These are phyloP conservation scores for Metallyticus violacea DNA, from an alignment of 2,888 invertebrate species.

Conservation along the genomic window DNA sequence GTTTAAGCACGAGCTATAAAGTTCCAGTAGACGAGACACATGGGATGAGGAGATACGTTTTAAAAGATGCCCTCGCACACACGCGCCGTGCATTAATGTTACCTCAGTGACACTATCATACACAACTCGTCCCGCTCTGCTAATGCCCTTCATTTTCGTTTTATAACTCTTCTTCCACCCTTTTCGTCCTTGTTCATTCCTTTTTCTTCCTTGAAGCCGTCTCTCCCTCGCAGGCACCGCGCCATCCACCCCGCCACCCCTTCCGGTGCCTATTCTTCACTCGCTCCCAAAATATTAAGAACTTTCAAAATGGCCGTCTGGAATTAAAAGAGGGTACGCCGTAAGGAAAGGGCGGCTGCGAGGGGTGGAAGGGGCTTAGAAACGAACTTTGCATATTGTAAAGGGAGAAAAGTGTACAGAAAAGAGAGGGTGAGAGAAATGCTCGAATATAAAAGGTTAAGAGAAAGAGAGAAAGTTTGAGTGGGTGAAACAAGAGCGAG, in stretches of 20 bases:
- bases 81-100: neutral
- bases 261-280: slow-evolving; percentile 25
- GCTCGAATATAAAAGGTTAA: neutral
- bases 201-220: neutral
- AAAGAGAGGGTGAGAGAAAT: slow-evolving; percentile 1
- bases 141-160: slow-evolving; percentile 27
- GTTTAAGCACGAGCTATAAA: neutral
- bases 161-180: slow-evolving; percentile 24
- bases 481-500: neutral
- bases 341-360: slow-evolving; percentile 17
- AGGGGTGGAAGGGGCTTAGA: slow-evolving; percentile 20
- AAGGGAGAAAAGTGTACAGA: slow-evolving; percentile 16
- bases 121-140: neutral
- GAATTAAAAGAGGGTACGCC: slow-evolving; percentile 32
- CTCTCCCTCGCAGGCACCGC: neutral
- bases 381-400: slow-evolving; percentile 34
- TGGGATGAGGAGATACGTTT: neutral
- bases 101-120: neutral
- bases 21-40: neutral
- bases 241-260: neutral
- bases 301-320: slow-evolving; percentile 35
- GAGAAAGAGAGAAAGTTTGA: slow-evolving; percentile 12
- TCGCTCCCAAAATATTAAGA: slow-evolving; percentile 34
- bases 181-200: neutral
- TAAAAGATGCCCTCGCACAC: slow-evolving; percentile 1